These are phyloP conservation scores for Lepus americanus DNA, from an alignment of 2,113 vertebrate genomes.

Conservation along the genomic window DNA sequence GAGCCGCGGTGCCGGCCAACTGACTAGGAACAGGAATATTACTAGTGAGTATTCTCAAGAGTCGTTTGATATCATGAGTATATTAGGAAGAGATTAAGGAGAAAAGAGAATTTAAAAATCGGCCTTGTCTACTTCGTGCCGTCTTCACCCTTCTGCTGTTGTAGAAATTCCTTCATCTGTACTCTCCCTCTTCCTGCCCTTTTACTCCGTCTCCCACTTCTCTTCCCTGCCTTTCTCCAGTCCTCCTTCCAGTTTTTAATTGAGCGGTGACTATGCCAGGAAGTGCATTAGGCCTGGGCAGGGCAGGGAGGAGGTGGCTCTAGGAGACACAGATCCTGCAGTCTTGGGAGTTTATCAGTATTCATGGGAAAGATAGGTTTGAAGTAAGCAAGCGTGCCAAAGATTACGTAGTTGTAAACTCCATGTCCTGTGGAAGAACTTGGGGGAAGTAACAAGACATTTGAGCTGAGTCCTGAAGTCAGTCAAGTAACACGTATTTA, in stretches of 20 bases:
- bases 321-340: background rate
- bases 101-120: background rate
- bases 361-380: background rate
- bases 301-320: background rate
- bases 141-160: background rate
- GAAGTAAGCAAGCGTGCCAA: background rate
- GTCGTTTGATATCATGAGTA: background rate
- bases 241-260: background rate
- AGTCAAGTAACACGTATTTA: background rate
- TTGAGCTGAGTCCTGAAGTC: conserved; percentile 11
- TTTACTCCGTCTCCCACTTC: background rate
- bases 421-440: background rate
- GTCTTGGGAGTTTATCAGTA: conserved; percentile 26
- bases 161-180: background rate
- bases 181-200: background rate
- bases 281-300: background rate
- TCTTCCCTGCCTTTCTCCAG: background rate
- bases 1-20: no score
- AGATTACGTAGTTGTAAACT: background rate
- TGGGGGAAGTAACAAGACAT: conserved; percentile 9
- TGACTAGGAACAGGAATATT: background rate
- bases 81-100: conserved; percentile 18
- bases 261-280: background rate
- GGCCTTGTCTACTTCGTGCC: background rate
- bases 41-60: background rate